phyloP scores from a whole-genome alignment of 2,113 vertebrate species.

The Daubentonia madagascariensis region DNA sequence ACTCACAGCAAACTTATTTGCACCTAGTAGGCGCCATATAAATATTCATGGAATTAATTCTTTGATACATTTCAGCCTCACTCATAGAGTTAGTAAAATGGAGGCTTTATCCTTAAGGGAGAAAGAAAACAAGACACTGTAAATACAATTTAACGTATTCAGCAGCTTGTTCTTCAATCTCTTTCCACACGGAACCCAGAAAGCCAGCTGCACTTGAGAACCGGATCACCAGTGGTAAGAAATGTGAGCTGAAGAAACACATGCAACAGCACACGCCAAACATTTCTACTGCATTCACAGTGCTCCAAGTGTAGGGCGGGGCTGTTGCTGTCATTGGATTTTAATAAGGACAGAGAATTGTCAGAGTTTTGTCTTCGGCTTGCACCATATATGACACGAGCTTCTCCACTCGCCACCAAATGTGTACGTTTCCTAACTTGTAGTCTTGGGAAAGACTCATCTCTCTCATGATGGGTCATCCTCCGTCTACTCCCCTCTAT shows the following conservation, averaged over 20 bases:
- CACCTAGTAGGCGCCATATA: not conserved
- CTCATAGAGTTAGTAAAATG: not conserved
- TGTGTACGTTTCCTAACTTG: fast-evolving
- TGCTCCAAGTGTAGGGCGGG: not conserved
- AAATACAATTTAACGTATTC: not conserved
- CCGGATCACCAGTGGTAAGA: not conserved
- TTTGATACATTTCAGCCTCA: not conserved
- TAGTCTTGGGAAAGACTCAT: not conserved
- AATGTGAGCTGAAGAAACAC: fast-evolving
- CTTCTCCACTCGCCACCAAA: not conserved
- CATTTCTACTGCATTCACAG: not conserved
- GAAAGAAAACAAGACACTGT: not conserved
- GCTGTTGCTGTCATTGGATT: not conserved
- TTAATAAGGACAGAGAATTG: not conserved
- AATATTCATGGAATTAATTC: too few relatives aligned
- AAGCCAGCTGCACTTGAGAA: not conserved
- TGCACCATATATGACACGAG: not conserved
- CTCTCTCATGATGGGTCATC: fast-evolving
- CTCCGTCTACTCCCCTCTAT: not conserved
- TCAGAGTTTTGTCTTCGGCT: not conserved
- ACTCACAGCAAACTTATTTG: not conserved
- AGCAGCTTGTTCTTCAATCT: not conserved
- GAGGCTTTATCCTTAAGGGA: not conserved
- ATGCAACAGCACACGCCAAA: fast-evolving
- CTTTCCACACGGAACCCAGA: not conserved